Conservation (phyloP, 2,888 invertebrate genomes). For the Caradrina clavipalpis region DNA sequence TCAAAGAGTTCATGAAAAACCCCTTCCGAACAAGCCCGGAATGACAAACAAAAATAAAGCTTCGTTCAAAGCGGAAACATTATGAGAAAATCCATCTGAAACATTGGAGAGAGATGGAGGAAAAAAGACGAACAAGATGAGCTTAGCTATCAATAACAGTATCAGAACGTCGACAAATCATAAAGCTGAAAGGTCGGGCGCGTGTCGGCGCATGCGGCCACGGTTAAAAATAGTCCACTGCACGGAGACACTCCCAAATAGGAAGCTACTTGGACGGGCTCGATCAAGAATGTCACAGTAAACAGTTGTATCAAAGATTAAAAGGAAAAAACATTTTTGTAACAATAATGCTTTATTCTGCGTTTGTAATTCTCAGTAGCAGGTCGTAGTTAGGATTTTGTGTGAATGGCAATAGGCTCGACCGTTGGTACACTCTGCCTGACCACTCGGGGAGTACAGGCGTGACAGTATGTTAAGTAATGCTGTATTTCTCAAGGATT, state of each 20-base stretch:
- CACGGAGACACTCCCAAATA: conserved; percentile 84
- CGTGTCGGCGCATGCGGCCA: conserved; percentile 83
- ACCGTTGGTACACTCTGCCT: too few relatives aligned
- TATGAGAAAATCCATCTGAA: conserved; percentile 49
- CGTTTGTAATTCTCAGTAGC: too few relatives aligned
- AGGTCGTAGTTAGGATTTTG: too few relatives aligned
- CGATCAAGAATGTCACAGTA: conserved; percentile 69
- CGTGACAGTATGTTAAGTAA: neutral
- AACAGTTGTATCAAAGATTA: conserved; percentile 46
- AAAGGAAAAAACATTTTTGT: conserved; percentile 3
- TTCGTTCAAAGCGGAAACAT: conserved; percentile 60
- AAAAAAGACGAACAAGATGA: conserved; percentile 64
- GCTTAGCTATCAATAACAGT: conserved; percentile 75
- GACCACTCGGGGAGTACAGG: too few relatives aligned
- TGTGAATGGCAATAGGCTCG: too few relatives aligned
- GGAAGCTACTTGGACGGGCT: conserved; percentile 78
- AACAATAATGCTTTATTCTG: too few relatives aligned
- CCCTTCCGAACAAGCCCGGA: conserved; percentile 9
- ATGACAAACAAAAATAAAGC: conserved; percentile 54
- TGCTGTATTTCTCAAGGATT: neutral
- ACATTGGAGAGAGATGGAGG: conserved; percentile 42
- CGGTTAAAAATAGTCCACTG: conserved; percentile 83
- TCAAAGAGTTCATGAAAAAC: conserved; percentile 52
- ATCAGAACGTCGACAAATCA: conserved; percentile 80
- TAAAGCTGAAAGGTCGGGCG: conserved; percentile 80